Evolutionary conservation across 2,113 vertebrate species (phyloP), one percentile per base, ranked within the genome.

Genomic region (Grantiella picta): DNA sequence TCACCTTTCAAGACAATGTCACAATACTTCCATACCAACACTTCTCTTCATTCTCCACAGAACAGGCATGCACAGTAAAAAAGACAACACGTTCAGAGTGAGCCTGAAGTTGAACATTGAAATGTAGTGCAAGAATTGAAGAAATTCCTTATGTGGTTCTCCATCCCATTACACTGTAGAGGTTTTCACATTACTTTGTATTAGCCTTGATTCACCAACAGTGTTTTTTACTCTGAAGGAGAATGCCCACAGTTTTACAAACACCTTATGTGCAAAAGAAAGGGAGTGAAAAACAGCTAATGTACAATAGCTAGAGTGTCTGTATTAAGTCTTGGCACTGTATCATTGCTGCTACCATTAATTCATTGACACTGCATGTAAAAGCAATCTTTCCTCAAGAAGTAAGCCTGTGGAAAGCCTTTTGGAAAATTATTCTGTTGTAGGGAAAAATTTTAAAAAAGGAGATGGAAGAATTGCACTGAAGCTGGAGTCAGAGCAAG

Each of bases 271-370:
- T 44, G 11, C 76, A 94, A 96, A 95, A 87, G 60, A 85, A 94
- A 92, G 33, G 54, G 12, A 92, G 90, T 86, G 63, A 96, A 93
- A 97, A 91, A 92, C 38, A 90, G 27, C 27, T 72, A 75, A 63
- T 0, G 0, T 49, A 44, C 11, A 33, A 50, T 53, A 92, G 22
- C 45, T 69, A 24, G 40, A 36, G 33, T 70, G 36, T 53, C 40
- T 63, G 27, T 28, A 84, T 47, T 61, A 83, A 78, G 36, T 49
- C 56, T 87, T 87, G 44, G 53, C 40, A 70, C 11, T 68, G 38
- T 60, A 36, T 78, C 52, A 59, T 68, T 90, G 89, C 53, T 92
- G 44, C 53, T 84, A 84, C 89, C 84, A 75, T 89, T 96, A 95
- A 95, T 86, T 86, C 59, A 88, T 50, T 82, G 61, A 82, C 81